These are phyloP conservation scores for Caretta caretta DNA, from an alignment of 2,113 vertebrate genomes.

Conservation along the genomic window DNA sequence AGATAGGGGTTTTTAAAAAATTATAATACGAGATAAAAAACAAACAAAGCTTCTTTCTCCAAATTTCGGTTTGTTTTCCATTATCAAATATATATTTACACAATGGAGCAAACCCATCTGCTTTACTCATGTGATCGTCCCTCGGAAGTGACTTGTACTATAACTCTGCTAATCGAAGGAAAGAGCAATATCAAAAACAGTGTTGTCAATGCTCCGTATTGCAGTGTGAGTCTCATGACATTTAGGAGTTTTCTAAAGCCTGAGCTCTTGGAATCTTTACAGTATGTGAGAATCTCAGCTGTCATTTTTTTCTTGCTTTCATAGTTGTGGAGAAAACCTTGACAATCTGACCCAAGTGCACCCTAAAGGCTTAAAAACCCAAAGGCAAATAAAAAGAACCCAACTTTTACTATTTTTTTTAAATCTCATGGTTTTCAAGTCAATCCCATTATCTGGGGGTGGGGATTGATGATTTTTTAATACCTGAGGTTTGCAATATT, in stretches of 20 bases:
- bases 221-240: background rate
- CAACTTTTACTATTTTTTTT: conserved; percentile 39
- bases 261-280: background rate
- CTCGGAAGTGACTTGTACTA: background rate
- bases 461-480: conserved; percentile 18
- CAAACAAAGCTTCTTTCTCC: no score
- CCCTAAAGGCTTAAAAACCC: conserved; percentile 26
- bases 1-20: no score
- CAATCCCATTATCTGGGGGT: background rate
- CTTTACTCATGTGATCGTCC: background rate
- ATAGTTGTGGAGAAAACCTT: background rate
- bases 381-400: conserved; percentile 49
- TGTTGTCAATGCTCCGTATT: background rate
- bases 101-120: accelerated
- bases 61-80: background rate
- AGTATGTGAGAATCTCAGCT: background rate
- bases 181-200: background rate
- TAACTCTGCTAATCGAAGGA: background rate
- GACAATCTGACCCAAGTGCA: background rate
- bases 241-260: background rate
- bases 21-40: no score
- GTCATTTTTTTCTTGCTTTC: background rate
- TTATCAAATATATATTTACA: background rate
- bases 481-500: background rate
- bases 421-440: background rate